These are phyloP conservation scores for Dromiciops gliroides DNA, from an alignment of 2,113 vertebrate genomes.

Conservation along the genomic window DNA sequence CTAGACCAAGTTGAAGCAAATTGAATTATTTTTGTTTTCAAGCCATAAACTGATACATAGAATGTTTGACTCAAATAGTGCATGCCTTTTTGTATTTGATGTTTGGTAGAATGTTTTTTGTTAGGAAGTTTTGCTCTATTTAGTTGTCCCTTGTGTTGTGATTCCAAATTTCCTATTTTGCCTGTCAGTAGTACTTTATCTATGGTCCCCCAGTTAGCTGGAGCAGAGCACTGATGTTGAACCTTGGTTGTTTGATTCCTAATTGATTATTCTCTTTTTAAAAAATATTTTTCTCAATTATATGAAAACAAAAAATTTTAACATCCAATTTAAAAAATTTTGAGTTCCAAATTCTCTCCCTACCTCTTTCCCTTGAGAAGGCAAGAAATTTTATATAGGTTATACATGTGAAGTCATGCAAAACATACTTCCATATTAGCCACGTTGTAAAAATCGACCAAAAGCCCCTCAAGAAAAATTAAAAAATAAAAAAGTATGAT, in stretches of 20 bases:
- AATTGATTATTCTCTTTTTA: background rate
- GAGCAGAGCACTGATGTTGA: background rate
- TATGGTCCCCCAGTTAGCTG: background rate
- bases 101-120: background rate
- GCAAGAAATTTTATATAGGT: background rate
- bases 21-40: background rate
- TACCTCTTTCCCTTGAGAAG: background rate
- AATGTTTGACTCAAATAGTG: background rate
- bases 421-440: background rate
- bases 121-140: background rate
- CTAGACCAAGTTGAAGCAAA: background rate
- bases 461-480: background rate
- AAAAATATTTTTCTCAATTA: background rate
- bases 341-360: background rate
- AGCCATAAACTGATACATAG: background rate
- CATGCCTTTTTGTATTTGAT: background rate
- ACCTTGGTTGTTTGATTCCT: background rate
- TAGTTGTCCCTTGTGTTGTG: background rate
- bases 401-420: background rate
- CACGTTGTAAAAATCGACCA: background rate
- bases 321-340: background rate
- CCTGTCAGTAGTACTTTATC: background rate
- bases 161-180: background rate
- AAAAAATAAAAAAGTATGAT: background rate
- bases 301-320: background rate